Evolutionary conservation across 2,797 vertebrate genomes (phyloP), one percentile per base, ranked within the genome.

Genomic region (Heteromormyrus szaboi): DNA sequence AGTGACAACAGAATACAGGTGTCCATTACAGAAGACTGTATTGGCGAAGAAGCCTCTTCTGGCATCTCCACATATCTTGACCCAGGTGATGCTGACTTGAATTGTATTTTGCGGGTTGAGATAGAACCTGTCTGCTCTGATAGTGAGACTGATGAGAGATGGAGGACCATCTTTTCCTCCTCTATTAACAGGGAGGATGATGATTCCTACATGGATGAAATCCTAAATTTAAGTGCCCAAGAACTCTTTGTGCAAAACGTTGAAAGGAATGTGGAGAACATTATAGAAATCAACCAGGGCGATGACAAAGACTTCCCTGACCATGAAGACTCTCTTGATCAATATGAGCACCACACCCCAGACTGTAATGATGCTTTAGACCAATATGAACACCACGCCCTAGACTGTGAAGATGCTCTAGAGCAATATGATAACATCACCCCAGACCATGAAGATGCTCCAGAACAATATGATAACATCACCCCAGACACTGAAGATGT

Each of bases 101-200:
- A 95, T 0, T 94, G 96, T 53, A 95, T 95, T 79, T 92, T 96
- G 4, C 90, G 68, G 48, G 94, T 95, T 22, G 95, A 97, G 91
- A 95, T 96, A 68, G 95, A 93, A 37, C 95, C 91, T 0, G 92
- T 89, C 7, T 96, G 94, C 0, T 95, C 96, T n/a, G 95, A 97
- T 85, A 94, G 94, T 87, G 96, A 97, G 2, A 90, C 89, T 0
- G 95, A 96, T 56, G 96, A 97, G 1, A 97, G 96, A 91, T 97
- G 96, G 96, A 94, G 96, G 92, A 89, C 93, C 6, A 96, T 97
- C 91, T 97, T 97, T 90, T 96, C 96, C 12, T 97, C 96, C 8
- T 96, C 96, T 7, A 96, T 97, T 89, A 97, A 97, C 89, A 96
- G 90, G 91, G 96, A 97, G 92, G 96, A 96, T 11, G 96, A 97